Conservation (phyloP, 2,797 vertebrate species). For the Xiphophorus birchmanni region DNA sequence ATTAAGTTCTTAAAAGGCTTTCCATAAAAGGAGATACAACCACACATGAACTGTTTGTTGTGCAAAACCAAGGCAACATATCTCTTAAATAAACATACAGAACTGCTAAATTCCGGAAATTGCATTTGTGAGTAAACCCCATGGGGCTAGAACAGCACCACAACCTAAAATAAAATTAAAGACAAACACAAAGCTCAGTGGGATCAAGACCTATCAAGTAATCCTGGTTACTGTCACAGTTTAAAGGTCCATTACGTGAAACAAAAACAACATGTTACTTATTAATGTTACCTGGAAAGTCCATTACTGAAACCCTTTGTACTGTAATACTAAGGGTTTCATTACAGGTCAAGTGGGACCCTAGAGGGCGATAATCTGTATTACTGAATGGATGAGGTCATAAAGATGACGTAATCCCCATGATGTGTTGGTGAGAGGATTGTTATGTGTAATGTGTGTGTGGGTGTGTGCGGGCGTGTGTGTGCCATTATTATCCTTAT, state of each 20-base stretch:
- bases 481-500: conserved; percentile 21
- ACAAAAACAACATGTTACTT: conserved; percentile 30
- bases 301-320: conserved; percentile 25
- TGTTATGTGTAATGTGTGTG: conserved; percentile 5
- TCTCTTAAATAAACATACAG: neutral
- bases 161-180: conserved; percentile 36
- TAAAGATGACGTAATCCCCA: conserved; percentile 69
- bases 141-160: conserved; percentile 30
- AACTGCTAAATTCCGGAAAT: conserved; percentile 20
- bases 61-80: neutral
- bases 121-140: conserved; percentile 16
- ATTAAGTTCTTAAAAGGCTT: neutral
- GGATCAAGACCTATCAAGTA: conserved; percentile 8
- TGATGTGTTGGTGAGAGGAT: conserved; percentile 27
- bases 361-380: conserved; percentile 58
- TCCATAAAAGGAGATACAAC: neutral
- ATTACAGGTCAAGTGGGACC: conserved; percentile 53
- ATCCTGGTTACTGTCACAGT: neutral
- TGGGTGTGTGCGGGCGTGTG: neutral
- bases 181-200: conserved; percentile 23
- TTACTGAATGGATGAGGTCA: conserved; percentile 70
- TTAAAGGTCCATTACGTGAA: conserved; percentile 2
- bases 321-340: conserved; percentile 28
- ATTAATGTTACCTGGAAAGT: conserved; percentile 28
- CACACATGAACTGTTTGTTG: neutral